Conservation (phyloP, 2,888 invertebrate genomes). For the Sesamia inferens region DNA sequence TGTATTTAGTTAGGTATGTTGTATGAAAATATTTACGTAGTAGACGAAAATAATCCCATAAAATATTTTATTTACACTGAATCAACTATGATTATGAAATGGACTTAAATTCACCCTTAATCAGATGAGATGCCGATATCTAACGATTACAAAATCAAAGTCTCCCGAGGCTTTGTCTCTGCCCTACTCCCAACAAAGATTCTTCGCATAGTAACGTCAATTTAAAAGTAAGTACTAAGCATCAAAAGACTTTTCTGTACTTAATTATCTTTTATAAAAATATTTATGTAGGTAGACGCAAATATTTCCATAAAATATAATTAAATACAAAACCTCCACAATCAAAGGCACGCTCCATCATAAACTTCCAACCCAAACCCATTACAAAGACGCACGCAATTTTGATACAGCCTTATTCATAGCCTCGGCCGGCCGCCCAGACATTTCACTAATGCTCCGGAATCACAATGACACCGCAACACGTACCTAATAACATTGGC, state of each 20-base stretch:
- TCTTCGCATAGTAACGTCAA: constrained; percentile 82
- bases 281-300: too few relatives aligned
- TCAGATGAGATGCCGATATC: constrained; percentile 74
- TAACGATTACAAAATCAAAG: constrained; percentile 71
- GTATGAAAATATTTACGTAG: too few relatives aligned
- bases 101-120: constrained; percentile 75
- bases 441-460: constrained; percentile 52
- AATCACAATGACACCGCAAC: constrained; percentile 58
- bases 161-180: constrained; percentile 60
- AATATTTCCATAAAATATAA: constrained; percentile 5
- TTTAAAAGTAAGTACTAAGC: constrained; percentile 82
- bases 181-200: constrained; percentile 67
- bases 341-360: constrained; percentile 7
- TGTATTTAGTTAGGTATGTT: too few relatives aligned
- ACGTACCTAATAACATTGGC: constrained; percentile 76
- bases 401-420: constrained; percentile 54
- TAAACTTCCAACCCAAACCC: constrained; percentile 21
- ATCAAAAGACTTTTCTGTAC: not conserved
- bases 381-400: constrained; percentile 30
- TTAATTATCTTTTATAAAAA: too few relatives aligned
- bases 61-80: too few relatives aligned
- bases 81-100: constrained; percentile 67
- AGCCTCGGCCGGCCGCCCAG: constrained; percentile 29
- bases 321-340: constrained; percentile 2
- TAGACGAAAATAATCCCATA: too few relatives aligned